Conservation (phyloP, 2,888 invertebrate species). For the Parascotia fuliginaria region DNA sequence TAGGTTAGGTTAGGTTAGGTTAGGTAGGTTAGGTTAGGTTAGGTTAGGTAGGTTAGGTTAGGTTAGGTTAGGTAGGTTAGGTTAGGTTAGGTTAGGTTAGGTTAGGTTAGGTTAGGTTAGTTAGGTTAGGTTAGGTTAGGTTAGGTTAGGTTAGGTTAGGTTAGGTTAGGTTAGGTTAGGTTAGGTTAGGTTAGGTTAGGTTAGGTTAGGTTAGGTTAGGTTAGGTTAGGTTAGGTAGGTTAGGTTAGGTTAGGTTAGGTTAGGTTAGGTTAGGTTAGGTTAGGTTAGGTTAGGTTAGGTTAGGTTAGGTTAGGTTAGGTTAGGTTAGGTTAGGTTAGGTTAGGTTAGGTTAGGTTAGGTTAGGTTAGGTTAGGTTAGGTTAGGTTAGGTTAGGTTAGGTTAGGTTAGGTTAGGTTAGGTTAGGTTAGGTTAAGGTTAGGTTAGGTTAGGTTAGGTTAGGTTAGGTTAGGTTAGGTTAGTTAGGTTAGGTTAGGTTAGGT, state of each 20-base stretch:
- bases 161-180: conserved; percentile 10
- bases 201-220: conserved; percentile 23
- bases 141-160: conserved; percentile 20
- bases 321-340: conserved; percentile 32
- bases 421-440: conserved; percentile 24
- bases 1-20: conserved; percentile 23
- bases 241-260: conserved; percentile 26
- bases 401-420: conserved; percentile 33
- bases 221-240: conserved; percentile 26
- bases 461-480: conserved; percentile 26
- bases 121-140: conserved; percentile 25
- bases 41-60: conserved; percentile 10
- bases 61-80: conserved; percentile 18
- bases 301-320: conserved; percentile 27
- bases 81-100: conserved; percentile 16
- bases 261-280: conserved; percentile 29
- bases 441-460: conserved; percentile 30
- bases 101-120: conserved; percentile 26
- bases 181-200: conserved; percentile 26
- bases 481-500: conserved; percentile 29
- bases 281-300: conserved; percentile 27
- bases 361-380: conserved; percentile 32
- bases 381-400: conserved; percentile 17
- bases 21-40: conserved; percentile 7
- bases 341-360: conserved; percentile 33